Evolutionary conservation across 92 coral and sea anemone genomes (phyloP), one percentile per base, ranked within the genome.

Genomic region (Heteractis magnifica): DNA sequence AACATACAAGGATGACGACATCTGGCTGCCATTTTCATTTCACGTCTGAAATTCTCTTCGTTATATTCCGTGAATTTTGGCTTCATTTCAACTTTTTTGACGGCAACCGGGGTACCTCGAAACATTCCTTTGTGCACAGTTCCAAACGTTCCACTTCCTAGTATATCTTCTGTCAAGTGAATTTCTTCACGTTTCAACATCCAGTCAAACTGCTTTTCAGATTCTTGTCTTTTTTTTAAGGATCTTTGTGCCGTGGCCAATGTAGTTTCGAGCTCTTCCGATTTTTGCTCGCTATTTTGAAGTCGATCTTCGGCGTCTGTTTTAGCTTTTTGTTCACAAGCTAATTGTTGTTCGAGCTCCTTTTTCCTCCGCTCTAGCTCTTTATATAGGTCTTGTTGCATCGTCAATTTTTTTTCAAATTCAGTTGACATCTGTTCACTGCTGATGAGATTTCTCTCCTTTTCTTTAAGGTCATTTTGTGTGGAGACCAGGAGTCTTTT

Each of bases 11-110:
- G 97, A 83, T 93, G 97, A 4, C 97, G 89, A 73, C 94, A 89
- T 19, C 91, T 86, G 23, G 97, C 76, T 8, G 97, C 97, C 50
- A 93, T 93, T 80, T 80, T 88, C 97, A 93, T 93, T 65, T 93
- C 97, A 75, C 97, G 82, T 62, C 84, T 92, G 85, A 93, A 93
- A 23, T 62, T 62, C 4, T 16, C 71, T 62, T 13, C 18, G 23
- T 62, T 62, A n/a, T 62, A 64, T 6, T 64, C 71, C n/a, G 71
- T 64, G 7, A 64, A 0, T n/a, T 0, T 16, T 64, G 71, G 21
- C 20, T 64, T 16, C 34, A n/a, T 9, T 16, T 19, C 4, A 4
- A 62, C 71, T 62, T 62, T 19, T n/a, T 62, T 62, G 18, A 62
- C 26, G 18, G 71, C 71, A 62, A 62, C 71, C 14, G 0, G 71